phyloP scores from a whole-genome alignment of 2,113 vertebrate species.

The Grantiella picta region DNA sequence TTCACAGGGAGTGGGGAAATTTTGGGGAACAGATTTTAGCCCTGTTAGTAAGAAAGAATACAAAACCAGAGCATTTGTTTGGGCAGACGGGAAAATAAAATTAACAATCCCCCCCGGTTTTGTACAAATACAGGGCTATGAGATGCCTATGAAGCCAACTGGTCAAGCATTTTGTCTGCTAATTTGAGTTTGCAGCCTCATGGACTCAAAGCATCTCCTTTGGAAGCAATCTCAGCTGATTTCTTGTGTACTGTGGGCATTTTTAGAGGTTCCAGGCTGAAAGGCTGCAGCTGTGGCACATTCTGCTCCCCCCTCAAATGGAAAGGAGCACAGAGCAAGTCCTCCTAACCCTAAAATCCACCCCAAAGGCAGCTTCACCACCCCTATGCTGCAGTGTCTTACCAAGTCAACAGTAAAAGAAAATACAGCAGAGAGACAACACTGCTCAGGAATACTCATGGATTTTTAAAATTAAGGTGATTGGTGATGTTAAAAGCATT shows the following conservation, averaged over 20 bases:
- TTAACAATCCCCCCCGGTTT: neutral
- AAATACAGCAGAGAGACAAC: neutral
- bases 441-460: neutral
- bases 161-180: neutral
- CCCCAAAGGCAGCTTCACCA: neutral
- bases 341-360: neutral
- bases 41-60: neutral
- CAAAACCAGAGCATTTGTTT: neutral
- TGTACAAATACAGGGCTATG: neutral
- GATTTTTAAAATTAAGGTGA: neutral
- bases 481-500: neutral
- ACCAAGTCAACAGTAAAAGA: neutral
- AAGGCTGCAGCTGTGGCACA: neutral
- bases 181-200: neutral
- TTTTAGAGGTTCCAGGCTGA: neutral
- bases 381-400: neutral
- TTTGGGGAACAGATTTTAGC: neutral
- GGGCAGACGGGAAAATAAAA: neutral
- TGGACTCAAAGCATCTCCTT: neutral
- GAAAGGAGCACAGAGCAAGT: neutral
- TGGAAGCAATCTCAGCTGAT: neutral
- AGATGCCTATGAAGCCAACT: neutral
- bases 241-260: neutral
- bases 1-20: neutral
- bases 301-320: neutral